Evolutionary conservation across 2,888 invertebrate species (phyloP), one percentile per base, ranked within the genome.

Genomic region (Octodonta nipae): DNA sequence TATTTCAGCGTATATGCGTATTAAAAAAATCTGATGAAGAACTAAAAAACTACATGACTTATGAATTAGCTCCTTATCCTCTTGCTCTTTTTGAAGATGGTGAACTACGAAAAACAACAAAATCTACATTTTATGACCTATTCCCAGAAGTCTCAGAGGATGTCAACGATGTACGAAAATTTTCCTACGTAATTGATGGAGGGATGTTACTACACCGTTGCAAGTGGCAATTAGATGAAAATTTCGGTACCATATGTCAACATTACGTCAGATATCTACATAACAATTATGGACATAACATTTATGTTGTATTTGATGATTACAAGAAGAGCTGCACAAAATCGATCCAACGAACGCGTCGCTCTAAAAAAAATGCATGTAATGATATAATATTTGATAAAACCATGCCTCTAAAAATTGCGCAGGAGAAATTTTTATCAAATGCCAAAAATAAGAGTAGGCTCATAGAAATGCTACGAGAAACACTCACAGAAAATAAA

Each of bases 81-180:
- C 26, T 30, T 16, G 30, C 26, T 17, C 27, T 27, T 27, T 35
- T 35, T 22, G 31, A 35, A 13, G 31, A 4, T 26, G 30, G 30
- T 20, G 35, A 31, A 16, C 30, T 35, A 27, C 26, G 30, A 14
- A 35, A 30, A 22, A 35, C 30, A 30, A 35, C 31, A 11, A 35
- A 35, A 15, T 35, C 35, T 13, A 27, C 26, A 17, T 31, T 35
- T 10, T 35, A 30, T 35, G 30, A 12, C 17, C 27, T 6, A 20
- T 31, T 35, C 30, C 6, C 8, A 26, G 26, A 26, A 34, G n/a
- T 10, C 7, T 1, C 5, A 10, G 12, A 8, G 15, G 30, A 27
- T 20, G 26, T 34, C 26, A 16, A 20, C 26, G 34, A 34, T 34
- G 26, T 27, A 30, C 13, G 13, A 25, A 30, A 26, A 16, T 25